Conservation (phyloP, 2,888 invertebrate species). For the Isoperla grammatica region DNA sequence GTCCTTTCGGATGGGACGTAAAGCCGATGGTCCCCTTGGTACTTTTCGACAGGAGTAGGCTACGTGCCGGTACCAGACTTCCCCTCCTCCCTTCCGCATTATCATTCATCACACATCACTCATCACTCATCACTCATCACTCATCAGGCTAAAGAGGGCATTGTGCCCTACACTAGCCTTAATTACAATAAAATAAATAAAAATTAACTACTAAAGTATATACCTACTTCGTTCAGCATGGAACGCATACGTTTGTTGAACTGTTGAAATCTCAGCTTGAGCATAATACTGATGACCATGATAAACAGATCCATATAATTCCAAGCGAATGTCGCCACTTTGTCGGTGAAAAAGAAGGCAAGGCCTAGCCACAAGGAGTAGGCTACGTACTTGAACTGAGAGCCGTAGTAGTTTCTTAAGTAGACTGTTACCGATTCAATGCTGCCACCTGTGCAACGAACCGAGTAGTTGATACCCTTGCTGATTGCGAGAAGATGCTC, state of each 20-base stretch:
- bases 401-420: slow-evolving; percentile 65
- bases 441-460: slow-evolving; percentile 42
- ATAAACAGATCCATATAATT: slow-evolving; percentile 32
- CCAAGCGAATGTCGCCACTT: slow-evolving; percentile 30
- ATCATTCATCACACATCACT: no score
- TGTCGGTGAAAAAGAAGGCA: slow-evolving; percentile 14
- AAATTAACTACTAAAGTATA: no score
- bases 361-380: slow-evolving; percentile 44
- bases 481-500: slow-evolving; percentile 59
- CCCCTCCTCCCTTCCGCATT: no score
- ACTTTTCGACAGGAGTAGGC: no score
- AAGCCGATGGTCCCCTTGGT: no score
- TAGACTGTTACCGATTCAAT: slow-evolving; percentile 53
- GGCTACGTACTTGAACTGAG: slow-evolving; percentile 67
- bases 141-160: no score
- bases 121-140: no score
- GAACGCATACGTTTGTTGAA: slow-evolving; percentile 40
- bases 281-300: slow-evolving; percentile 27
- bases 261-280: slow-evolving; percentile 27
- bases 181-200: no score
- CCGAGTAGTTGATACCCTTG: slow-evolving; percentile 49
- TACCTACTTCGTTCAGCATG: no score
- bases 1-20: no score
- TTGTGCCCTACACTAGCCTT: no score
- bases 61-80: no score